Evolutionary conservation across 92 coral and sea anemone genomes (phyloP).

Genomic region (Parazoanthus darwini): DNA sequence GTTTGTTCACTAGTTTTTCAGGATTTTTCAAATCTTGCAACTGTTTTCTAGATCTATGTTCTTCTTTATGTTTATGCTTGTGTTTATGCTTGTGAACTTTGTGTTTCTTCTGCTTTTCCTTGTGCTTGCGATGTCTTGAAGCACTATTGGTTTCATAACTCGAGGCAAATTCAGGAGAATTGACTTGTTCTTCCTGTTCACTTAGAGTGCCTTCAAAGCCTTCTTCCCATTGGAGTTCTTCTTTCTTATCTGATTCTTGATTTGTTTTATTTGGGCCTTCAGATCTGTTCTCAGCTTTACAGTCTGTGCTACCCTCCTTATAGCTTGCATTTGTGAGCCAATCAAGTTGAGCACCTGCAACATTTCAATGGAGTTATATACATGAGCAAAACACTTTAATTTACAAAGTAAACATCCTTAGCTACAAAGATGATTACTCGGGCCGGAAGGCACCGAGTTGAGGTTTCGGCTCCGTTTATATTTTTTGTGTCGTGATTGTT

Average conservation of each 20-base stretch:
- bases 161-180: constrained; percentile 14
- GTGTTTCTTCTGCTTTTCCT: constrained; percentile 51
- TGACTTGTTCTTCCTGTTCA: not conserved
- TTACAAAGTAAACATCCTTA: no score
- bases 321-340: constrained; percentile 79
- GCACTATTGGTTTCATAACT: not conserved
- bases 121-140: constrained; percentile 18
- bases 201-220: not conserved
- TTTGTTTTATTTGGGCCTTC: constrained; percentile 13
- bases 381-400: no score
- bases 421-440: no score
- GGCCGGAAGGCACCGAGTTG: no score
- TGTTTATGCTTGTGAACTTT: constrained; percentile 77
- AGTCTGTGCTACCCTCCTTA: constrained; percentile 6
- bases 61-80: constrained; percentile 58
- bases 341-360: constrained; percentile 48
- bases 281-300: not conserved
- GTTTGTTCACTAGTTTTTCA: constrained; percentile 59
- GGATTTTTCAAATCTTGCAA: constrained; percentile 19
- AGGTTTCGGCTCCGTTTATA: no score
- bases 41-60: not conserved
- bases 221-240: not conserved
- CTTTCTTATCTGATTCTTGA: not conserved
- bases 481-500: no score
- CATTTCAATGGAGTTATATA: not conserved